Percentiles rank a stretch among this genome's conserved stretches.
Evolutionary conservation across 2,888 invertebrate genomes (phyloP).

Genomic region (Dione vanillae): DNA sequence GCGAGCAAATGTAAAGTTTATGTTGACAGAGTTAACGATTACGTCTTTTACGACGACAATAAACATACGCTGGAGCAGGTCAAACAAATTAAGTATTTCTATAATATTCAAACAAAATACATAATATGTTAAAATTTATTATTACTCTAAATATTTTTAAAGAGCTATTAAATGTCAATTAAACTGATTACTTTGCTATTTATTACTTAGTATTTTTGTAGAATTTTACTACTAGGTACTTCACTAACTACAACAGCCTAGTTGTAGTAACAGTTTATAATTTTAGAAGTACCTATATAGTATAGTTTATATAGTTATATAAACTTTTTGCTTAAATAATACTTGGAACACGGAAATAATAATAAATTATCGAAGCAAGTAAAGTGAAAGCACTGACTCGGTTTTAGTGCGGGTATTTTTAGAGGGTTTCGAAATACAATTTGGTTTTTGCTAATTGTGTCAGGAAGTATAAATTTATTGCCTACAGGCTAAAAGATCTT

Average conservation of each 20-base stretch:
- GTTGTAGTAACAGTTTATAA: neutral
- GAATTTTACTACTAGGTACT: no score
- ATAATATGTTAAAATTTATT: neutral
- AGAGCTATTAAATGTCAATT: no score
- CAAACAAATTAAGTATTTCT: slow-evolving; percentile 4
- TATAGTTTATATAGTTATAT: neutral
- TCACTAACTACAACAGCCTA: no score
- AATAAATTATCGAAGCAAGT: slow-evolving; percentile 41
- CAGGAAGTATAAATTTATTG: slow-evolving; percentile 56
- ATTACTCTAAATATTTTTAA: neutral
- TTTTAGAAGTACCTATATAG: neutral
- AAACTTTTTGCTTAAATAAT: neutral
- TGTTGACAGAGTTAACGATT: slow-evolving; percentile 26
- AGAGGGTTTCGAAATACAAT: slow-evolving; percentile 57
- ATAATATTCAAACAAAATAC: neutral
- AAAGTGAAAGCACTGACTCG: slow-evolving; percentile 51
- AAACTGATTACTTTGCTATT: no score
- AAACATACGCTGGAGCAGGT: slow-evolving; percentile 16
- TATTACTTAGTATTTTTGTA: no score
- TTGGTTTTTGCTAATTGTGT: slow-evolving; percentile 63
- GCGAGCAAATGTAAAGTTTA: slow-evolving; percentile 24
- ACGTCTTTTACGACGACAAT: slow-evolving; percentile 26
- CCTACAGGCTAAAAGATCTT: slow-evolving; percentile 51
- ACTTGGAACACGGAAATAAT: slow-evolving; percentile 52
- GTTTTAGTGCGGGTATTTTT: slow-evolving; percentile 58